Base-by-base conservation (phyloP, 2,888 invertebrate species). In the Quadriops clusia region DNA sequence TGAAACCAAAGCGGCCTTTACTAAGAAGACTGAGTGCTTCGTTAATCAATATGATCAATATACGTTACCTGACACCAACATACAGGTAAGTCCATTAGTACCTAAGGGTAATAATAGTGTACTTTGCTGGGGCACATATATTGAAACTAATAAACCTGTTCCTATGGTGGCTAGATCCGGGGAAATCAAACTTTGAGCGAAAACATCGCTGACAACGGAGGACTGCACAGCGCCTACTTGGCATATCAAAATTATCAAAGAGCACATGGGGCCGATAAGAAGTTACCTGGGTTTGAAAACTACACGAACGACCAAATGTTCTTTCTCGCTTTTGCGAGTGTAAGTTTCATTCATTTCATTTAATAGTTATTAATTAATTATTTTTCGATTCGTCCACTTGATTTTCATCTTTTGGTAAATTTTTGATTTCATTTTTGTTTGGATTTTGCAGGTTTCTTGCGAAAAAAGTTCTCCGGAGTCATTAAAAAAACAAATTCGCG, bases 381-480 rank as follows among this genome's bases (percentile, higher is more conserved):
- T n/a, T n/a, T n/a, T n/a, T n/a, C n/a, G n/a, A n/a, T n/a, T n/a
- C n/a, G n/a, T n/a, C n/a, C n/a, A n/a, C n/a, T n/a, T n/a, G n/a
- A n/a, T n/a, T n/a, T n/a, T n/a, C n/a, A n/a, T n/a, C n/a, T n/a
- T n/a, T n/a, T n/a, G n/a, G n/a, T n/a, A n/a, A n/a, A n/a, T n/a
- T n/a, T n/a, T n/a, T n/a, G n/a, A n/a, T n/a, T n/a, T n/a, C n/a
- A n/a, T n/a, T n/a, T n/a, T n/a, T n/a, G n/a, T n/a, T n/a, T n/a
- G n/a, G n/a, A n/a, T n/a, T n/a, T 47, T 54, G 17, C 59, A 83
- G 81, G 64, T 87, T 7, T 90, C 90, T 90, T 90, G 90, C 54
- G 85, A 86, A 53, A 71, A 75, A 16, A 72, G 70, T 39, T 77
- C 76, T 17, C 63, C 62, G 14, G 70, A 72, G 16, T 72, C 77